Conservation (phyloP, 2,888 invertebrate genomes). For the Syritta pipiens region DNA sequence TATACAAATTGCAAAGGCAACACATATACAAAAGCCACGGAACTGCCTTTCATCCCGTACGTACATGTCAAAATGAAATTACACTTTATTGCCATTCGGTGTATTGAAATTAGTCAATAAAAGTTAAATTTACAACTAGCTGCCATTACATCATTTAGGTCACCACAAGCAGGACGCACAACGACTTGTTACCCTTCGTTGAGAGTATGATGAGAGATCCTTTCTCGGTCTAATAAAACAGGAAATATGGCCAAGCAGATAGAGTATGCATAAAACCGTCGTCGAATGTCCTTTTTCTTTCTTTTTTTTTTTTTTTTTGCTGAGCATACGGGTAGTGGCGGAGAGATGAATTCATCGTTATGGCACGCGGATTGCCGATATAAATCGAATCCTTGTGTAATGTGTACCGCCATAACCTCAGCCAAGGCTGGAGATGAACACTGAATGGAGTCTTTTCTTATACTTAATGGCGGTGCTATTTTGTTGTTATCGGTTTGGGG, state of each 20-base stretch:
- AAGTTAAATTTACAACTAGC: conserved; percentile 67
- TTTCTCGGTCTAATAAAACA: conserved; percentile 62
- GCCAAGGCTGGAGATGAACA: conserved; percentile 16
- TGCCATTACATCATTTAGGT: conserved; percentile 65
- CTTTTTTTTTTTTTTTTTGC: background rate
- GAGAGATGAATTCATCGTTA: conserved; percentile 33
- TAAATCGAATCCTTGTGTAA: conserved; percentile 57
- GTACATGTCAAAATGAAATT: conserved; percentile 62
- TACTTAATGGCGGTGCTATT: conserved; percentile 6
- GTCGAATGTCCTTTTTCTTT: conserved; percentile 40
- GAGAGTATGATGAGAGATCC: conserved; percentile 45
- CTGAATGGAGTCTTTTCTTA: conserved; percentile 16
- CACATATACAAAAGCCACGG: background rate
- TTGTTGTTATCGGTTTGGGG: conserved; percentile 27
- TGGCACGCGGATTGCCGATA: conserved; percentile 60
- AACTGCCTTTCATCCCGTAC: no score
- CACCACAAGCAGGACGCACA: conserved; percentile 22
- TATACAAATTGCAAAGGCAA: conserved; percentile 41
- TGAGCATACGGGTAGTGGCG: background rate
- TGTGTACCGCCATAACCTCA: conserved; percentile 53
- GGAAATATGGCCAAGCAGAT: conserved; percentile 59
- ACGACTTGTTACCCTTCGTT: conserved; percentile 54
- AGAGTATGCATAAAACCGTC: conserved; percentile 51
- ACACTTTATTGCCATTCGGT: conserved; percentile 65
- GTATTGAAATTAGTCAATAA: conserved; percentile 70